Conservation (phyloP, 2,113 vertebrate genomes). For the Hypomesus transpacificus region DNA sequence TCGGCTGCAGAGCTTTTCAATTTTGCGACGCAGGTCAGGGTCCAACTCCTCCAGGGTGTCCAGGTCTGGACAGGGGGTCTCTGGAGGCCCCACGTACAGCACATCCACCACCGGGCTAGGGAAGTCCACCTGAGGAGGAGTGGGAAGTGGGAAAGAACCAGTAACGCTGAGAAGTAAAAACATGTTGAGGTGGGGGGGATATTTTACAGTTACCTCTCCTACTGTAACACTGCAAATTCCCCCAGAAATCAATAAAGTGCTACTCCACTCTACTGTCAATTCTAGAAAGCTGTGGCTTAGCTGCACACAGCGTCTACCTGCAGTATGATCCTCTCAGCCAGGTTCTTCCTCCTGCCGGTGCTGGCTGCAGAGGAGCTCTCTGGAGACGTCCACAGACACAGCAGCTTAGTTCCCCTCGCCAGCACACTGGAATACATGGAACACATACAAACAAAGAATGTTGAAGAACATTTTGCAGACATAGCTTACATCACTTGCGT, state of each 20-base stretch:
- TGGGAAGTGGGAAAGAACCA: neutral
- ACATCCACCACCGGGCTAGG: conserved; percentile 80
- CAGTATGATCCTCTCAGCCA: conserved; percentile 81
- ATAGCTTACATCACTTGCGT: too few relatives aligned
- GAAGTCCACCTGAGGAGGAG: conserved; percentile 83
- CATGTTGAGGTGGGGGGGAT: too few relatives aligned
- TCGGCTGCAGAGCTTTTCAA: conserved; percentile 82
- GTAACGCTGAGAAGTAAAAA: neutral
- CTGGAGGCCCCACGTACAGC: conserved; percentile 81
- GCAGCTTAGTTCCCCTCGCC: conserved; percentile 81
- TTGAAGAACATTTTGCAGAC: too few relatives aligned
- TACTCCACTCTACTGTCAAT: too few relatives aligned
- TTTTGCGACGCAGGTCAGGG: conserved; percentile 73
- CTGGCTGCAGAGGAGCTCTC: conserved; percentile 58
- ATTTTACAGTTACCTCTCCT: too few relatives aligned
- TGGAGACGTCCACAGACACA: conserved; percentile 84
- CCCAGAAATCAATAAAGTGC: too few relatives aligned
- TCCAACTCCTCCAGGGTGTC: conserved; percentile 79
- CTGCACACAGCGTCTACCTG: conserved; percentile 73
- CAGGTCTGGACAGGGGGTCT: conserved; percentile 64
- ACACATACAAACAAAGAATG: conserved; percentile 2
- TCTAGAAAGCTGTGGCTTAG: neutral
- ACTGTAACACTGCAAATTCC: too few relatives aligned
- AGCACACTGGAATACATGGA: conserved; percentile 74
- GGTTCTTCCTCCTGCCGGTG: conserved; percentile 69